A percentile compares a stretch with the other conserved stretches of the same genome.
phyloP scores from a whole-genome alignment of 2,797 vertebrate genomes.

The Sebastes goodei region DNA sequence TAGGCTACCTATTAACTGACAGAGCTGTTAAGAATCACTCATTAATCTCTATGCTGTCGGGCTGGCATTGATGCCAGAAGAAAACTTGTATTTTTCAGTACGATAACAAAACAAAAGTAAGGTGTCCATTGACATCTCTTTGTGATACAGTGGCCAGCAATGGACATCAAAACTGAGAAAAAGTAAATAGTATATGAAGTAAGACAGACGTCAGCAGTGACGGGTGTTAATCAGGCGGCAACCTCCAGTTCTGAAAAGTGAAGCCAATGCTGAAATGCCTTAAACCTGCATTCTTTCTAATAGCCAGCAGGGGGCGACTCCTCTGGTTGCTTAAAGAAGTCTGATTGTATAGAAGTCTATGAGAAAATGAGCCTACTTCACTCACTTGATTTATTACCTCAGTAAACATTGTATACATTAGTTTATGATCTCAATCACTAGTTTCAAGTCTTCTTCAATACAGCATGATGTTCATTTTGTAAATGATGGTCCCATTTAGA shows the following conservation, averaged over 20 bases:
- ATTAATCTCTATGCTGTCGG: not conserved
- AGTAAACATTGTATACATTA: no score
- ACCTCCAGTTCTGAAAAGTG: no score
- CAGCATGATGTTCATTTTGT: no score
- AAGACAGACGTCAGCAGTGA: not conserved
- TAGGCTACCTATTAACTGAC: not conserved
- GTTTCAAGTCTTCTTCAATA: no score
- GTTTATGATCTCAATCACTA: no score
- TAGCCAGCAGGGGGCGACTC: no score
- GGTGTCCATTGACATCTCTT: not conserved
- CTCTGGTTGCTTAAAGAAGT: fast-evolving
- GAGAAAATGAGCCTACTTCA: no score
- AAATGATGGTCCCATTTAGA: no score
- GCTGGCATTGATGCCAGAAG: not conserved
- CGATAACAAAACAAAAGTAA: not conserved
- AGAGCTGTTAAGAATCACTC: not conserved
- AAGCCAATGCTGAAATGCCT: no score
- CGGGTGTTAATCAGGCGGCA: not conserved
- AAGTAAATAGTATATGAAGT: not conserved
- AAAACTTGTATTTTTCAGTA: not conserved
- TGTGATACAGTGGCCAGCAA: not conserved
- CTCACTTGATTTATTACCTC: no score
- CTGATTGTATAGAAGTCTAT: no score
- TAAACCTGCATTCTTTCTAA: no score
- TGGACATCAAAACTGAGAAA: not conserved